These are phyloP conservation scores for Bos taurus DNA, from an alignment of 2,113 vertebrate species.

Conservation along the genomic window ARS-UCD2.0 NC_037332.1:25791501-25792000, in stretches of 20 bases:
- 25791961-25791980: slow-evolving; percentile 41
- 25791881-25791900: neutral
- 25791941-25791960: slow-evolving; percentile 4
- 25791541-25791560: slow-evolving; percentile 15
- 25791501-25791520: neutral
- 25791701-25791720: neutral
- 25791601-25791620: slow-evolving; percentile 26
- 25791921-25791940: neutral
- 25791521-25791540: neutral
- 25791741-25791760: neutral
- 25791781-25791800: neutral
- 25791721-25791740: neutral
- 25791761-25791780: neutral
- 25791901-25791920: slow-evolving; percentile 6
- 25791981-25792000: neutral
- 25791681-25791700: neutral
- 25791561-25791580: neutral
- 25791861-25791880: slow-evolving; percentile 24
- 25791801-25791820: neutral
- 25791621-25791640: neutral
- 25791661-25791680: neutral
- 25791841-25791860: neutral
- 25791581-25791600: slow-evolving; percentile 22
- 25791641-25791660: neutral
- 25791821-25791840: neutral